Evolutionary conservation across 1,140 invertebrate species (phyloP).

Genomic region (Ylistrum balloti): DNA sequence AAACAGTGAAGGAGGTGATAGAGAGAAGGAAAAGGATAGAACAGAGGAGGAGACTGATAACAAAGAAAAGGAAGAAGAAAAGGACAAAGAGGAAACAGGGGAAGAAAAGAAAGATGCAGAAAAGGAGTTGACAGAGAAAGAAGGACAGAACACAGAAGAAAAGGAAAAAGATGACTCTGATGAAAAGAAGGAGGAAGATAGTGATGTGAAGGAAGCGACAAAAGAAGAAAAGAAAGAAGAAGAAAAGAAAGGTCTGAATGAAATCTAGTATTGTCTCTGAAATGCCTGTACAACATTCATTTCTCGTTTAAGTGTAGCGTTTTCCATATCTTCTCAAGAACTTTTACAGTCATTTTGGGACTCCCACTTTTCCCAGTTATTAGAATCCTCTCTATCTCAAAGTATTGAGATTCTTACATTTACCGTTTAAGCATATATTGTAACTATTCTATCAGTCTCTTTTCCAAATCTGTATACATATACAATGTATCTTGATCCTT

Average conservation of each 20-base stretch:
- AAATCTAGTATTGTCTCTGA: no score
- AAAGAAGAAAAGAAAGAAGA: constrained; percentile 61
- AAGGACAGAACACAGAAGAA: constrained; percentile 56
- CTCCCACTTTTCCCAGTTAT: no score
- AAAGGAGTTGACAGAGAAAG: constrained; percentile 55
- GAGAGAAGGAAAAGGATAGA: constrained; percentile 45
- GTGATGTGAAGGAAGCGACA: constrained; percentile 56
- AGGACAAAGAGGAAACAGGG: constrained; percentile 56
- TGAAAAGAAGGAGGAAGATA: constrained; percentile 52
- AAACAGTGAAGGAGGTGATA: constrained; percentile 44
- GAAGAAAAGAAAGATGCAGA: constrained; percentile 51
- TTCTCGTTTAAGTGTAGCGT: no score
- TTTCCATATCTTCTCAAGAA: no score
- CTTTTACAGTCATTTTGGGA: no score
- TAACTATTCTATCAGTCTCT: no score
- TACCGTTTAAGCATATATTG: no score
- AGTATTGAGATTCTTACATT: no score
- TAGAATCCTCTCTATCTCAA: no score
- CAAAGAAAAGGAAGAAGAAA: constrained; percentile 46
- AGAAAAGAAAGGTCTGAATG: constrained; percentile 55
- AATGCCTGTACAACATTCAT: no score
- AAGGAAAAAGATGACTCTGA: constrained; percentile 58
- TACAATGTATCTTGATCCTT: no score
- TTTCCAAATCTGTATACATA: no score
- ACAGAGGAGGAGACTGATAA: constrained; percentile 47